Percentiles rank a stretch among this genome's conserved stretches.
phyloP scores from a whole-genome alignment of 2,113 vertebrate genomes.

The Microtus ochrogaster region DNA sequence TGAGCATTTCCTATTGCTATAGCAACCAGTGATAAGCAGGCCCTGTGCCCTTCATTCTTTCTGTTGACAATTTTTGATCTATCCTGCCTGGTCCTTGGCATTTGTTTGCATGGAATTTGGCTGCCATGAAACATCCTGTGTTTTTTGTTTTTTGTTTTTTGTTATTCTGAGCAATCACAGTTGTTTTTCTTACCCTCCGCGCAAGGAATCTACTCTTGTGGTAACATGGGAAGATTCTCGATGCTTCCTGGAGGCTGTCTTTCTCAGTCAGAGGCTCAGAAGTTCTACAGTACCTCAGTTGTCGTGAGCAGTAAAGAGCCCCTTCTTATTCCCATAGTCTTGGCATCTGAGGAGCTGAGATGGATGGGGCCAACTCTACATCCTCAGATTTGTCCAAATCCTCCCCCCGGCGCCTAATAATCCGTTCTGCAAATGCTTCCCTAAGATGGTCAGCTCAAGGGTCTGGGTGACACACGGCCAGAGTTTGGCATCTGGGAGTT shows the following conservation, averaged over 20 bases:
- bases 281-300: neutral
- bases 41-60: neutral
- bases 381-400: conserved; percentile 78
- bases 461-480: conserved; percentile 19
- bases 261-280: neutral
- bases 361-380: conserved; percentile 84
- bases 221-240: neutral
- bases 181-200: neutral
- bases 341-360: neutral
- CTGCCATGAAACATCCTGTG: neutral
- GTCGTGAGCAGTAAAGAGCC: neutral
- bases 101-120: conserved; percentile 48
- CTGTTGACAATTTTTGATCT: neutral
- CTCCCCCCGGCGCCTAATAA: conserved; percentile 79
- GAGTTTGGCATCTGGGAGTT: conserved; percentile 60
- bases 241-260: neutral
- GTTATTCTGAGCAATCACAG: neutral
- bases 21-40: neutral
- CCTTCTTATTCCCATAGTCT: neutral
- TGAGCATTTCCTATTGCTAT: neutral
- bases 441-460: conserved; percentile 62
- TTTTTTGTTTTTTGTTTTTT: neutral
- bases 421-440: conserved; percentile 81
- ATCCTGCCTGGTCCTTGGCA: neutral
- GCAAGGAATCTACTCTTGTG: neutral